These are phyloP conservation scores for Epinephelus cyanopodus DNA, from an alignment of 2,113 vertebrate genomes.

Conservation along the genomic window DNA sequence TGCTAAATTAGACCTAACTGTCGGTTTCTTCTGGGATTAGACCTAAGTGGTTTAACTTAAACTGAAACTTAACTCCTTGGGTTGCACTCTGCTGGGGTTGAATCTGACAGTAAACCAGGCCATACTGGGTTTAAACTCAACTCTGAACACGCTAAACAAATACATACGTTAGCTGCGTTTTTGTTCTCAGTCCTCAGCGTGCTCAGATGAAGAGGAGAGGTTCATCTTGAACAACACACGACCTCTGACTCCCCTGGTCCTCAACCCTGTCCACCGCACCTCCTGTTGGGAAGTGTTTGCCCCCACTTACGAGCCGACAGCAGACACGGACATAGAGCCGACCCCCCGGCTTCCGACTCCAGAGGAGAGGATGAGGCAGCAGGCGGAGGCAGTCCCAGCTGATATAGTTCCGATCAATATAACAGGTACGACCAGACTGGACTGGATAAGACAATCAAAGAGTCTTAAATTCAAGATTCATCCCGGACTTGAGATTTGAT, in stretches of 20 bases:
- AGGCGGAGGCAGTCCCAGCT: constrained; percentile 88
- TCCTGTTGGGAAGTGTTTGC: constrained; percentile 68
- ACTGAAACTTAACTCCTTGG: no score
- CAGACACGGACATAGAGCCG: constrained; percentile 84
- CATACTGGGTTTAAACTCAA: no score
- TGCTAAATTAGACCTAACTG: no score
- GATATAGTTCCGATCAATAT: constrained; percentile 95
- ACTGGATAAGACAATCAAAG: no score
- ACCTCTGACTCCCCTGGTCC: constrained; percentile 85
- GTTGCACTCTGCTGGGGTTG: no score
- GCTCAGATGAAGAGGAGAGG: constrained; percentile 89
- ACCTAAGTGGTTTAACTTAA: no score
- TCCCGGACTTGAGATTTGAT: not conserved
- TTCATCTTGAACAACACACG: constrained; percentile 82
- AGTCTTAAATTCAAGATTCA: no score
- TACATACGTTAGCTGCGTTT: not conserved
- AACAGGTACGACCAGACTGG: constrained; percentile 85
- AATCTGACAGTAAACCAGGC: no score
- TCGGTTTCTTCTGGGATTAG: no score
- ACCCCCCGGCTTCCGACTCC: constrained; percentile 92
- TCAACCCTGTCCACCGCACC: constrained; percentile 51
- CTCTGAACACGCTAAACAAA: no score
- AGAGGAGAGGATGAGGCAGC: constrained; percentile 94
- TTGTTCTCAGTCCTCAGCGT: constrained; percentile 84
- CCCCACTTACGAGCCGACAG: constrained; percentile 70